Percentiles rank a stretch among this genome's conserved stretches.
Evolutionary conservation across 2,113 vertebrate species (phyloP).

Genomic region (Coregonus clupeaformis): DNA sequence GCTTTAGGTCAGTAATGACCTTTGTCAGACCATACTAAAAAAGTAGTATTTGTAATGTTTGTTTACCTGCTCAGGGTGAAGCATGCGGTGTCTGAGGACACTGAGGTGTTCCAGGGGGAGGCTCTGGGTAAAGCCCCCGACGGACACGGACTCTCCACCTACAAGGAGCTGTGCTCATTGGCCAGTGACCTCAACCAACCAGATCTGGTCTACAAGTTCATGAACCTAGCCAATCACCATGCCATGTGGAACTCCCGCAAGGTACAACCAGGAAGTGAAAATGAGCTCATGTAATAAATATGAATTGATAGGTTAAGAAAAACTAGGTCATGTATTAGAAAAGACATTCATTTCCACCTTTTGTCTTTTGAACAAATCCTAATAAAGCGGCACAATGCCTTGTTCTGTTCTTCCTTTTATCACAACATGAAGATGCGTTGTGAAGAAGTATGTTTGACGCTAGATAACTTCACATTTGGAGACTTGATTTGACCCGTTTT

Average conservation of each 20-base stretch:
- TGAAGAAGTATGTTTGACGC: too few relatives aligned
- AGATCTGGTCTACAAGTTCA: slow-evolving; percentile 97
- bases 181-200: slow-evolving; percentile 98
- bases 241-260: slow-evolving; percentile 99
- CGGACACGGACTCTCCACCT: slow-evolving; percentile 94
- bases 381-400: too few relatives aligned
- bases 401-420: too few relatives aligned
- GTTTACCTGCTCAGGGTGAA: slow-evolving; percentile 78
- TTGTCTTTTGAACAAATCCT: too few relatives aligned
- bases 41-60: slow-evolving; percentile 29
- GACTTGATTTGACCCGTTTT: too few relatives aligned
- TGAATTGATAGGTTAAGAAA: not conserved
- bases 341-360: not conserved
- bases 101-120: slow-evolving; percentile 92
- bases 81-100: slow-evolving; percentile 89
- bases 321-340: not conserved
- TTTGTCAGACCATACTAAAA: too few relatives aligned
- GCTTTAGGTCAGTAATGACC: too few relatives aligned
- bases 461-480: too few relatives aligned
- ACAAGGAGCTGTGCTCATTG: slow-evolving; percentile 96
- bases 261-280: slow-evolving; percentile 70
- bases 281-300: not conserved
- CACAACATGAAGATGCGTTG: too few relatives aligned
- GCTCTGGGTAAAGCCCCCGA: slow-evolving; percentile 93
- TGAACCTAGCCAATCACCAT: slow-evolving; percentile 98